phyloP scores from a whole-genome alignment of 1,140 invertebrate species.

The Lineus longissimus region DNA sequence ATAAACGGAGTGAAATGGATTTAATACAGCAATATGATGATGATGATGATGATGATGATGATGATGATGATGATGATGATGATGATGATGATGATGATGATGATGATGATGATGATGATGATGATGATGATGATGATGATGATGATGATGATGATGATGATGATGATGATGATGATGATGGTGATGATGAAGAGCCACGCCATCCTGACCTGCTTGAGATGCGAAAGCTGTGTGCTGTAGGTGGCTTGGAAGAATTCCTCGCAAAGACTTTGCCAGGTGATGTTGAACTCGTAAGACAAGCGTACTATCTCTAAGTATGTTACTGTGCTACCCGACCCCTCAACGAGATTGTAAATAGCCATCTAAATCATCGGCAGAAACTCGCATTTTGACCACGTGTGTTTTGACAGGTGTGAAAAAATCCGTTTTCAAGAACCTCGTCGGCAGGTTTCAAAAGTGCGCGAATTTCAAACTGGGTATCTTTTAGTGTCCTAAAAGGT shows the following conservation, averaged over 20 bases:
- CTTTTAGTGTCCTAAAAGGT: too few relatives aligned
- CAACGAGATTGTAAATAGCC: too few relatives aligned
- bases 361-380: too few relatives aligned
- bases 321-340: background rate
- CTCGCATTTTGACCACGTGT: too few relatives aligned
- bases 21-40: too few relatives aligned
- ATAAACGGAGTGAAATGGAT: too few relatives aligned
- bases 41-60: background rate
- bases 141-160: conserved; percentile 12
- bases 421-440: too few relatives aligned
- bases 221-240: background rate
- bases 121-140: conserved; percentile 14
- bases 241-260: background rate
- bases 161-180: background rate
- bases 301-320: background rate
- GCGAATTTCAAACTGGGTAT: too few relatives aligned
- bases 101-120: conserved; percentile 11
- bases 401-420: too few relatives aligned
- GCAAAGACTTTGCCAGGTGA: background rate
- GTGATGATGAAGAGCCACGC: too few relatives aligned
- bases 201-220: too few relatives aligned
- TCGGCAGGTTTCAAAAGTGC: too few relatives aligned
- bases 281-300: background rate
- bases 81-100: conserved; percentile 6
- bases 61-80: conserved; percentile 5